Evolutionary conservation across 2,113 vertebrate species (phyloP), one percentile per base, ranked within the genome.

Genomic region (Synchiropus splendidus): DNA sequence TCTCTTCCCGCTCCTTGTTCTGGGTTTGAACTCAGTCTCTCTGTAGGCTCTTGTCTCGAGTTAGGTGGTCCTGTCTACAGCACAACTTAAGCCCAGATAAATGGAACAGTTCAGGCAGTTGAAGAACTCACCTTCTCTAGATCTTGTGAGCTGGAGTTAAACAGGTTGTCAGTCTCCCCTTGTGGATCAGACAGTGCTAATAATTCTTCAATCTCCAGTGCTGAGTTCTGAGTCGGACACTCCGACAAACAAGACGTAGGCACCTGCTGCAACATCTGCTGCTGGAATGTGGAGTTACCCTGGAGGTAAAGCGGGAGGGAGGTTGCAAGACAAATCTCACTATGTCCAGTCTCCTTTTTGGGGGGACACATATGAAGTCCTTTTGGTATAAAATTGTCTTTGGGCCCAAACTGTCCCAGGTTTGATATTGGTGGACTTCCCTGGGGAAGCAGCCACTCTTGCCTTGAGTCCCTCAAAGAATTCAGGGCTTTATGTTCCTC

Each of bases 201-300:
- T 1, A 80, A 21, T 42, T 71, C 72, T 35, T 81, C 75, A 2
- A 79, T 2, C 33, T 78, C 76, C 32, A 73, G 21, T 0, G 66
- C 45, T 2, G 77, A 44, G 48, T 51, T 67, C 27, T 70, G 66
- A 18, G 39, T 18, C 32, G 64, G 54, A 39, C 55, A 43, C 21
- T 61, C 58, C 11, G 61, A 2, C 46, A 66, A 46, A 57, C 50
- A 40, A 1, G 54, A 39, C 0, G 54, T 17, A 3, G 42, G 31
- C 17, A 35, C 39, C 47, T 68, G 58, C 55, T 71, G 64, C 35
- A 36, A 6, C 34, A 32, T 33, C 42, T 52, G 39, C 16, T 66
- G 67, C 46, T 64, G 59, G 36, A 54, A 70, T 13, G 64, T 62
- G 17, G 59, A 53, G 38, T 16, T 52, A 13, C 13, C 42, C 31